Percentiles rank a stretch among this genome's conserved stretches.
Evolutionary conservation across 2,797 vertebrate species (phyloP).

Genomic region (Helicolenus hilgendorfi): DNA sequence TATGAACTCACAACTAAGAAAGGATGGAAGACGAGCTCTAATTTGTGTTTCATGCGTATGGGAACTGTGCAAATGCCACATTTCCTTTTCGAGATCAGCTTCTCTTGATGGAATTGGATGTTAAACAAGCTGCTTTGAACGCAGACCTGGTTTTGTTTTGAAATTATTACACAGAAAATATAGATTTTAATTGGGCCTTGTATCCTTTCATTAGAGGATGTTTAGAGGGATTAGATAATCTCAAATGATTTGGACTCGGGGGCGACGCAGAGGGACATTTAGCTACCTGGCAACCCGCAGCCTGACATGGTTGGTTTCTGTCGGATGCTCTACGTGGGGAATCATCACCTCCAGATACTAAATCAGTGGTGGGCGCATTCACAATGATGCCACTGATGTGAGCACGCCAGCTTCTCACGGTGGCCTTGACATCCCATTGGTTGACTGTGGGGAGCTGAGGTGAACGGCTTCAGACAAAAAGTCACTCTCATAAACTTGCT

Average conservation of each 20-base stretch:
- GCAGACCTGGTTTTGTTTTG: not conserved
- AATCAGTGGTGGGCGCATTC: slow-evolving; percentile 12
- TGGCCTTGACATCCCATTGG: slow-evolving; percentile 29
- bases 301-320: not conserved
- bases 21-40: not conserved
- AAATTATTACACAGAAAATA: not conserved
- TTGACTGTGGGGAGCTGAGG: not conserved
- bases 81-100: not conserved
- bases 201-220: not conserved
- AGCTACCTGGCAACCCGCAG: not conserved
- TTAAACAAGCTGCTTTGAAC: not conserved
- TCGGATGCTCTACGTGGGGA: not conserved
- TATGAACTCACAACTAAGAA: not conserved
- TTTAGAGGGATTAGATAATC: slow-evolving; percentile 1
- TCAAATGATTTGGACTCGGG: not conserved
- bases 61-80: not conserved
- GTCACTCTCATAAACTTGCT: slow-evolving; percentile 27
- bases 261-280: not conserved
- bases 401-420: not conserved
- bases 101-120: not conserved
- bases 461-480: slow-evolving; percentile 40
- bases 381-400: slow-evolving; percentile 26
- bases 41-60: not conserved
- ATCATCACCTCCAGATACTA: slow-evolving; percentile 4
- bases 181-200: not conserved